Evolutionary conservation across 1,140 invertebrate genomes (phyloP).

Genomic region (Oncopodura yosiiana): DNA sequence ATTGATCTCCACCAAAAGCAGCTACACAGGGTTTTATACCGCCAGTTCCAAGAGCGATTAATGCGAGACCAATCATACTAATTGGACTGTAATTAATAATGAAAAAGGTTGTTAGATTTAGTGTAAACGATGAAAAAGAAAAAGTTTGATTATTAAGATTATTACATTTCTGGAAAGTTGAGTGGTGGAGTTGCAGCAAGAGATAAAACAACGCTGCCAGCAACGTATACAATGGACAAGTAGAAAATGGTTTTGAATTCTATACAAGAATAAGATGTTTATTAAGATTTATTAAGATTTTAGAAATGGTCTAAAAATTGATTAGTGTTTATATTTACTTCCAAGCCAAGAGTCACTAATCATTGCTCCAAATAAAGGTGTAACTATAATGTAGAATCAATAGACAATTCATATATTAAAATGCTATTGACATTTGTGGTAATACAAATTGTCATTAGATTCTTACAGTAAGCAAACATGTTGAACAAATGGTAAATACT

Average conservation of each 20-base stretch:
- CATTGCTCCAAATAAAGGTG: constrained; percentile 49
- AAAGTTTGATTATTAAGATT: neutral
- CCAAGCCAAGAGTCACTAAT: constrained; percentile 77
- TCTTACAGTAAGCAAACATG: constrained; percentile 73
- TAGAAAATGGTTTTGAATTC: constrained; percentile 66
- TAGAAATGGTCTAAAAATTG: neutral
- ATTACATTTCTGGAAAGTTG: constrained; percentile 47
- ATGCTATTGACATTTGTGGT: too few relatives aligned
- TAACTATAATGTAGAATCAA: neutral
- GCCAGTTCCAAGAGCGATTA: constrained; percentile 83
- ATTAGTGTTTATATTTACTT: constrained; percentile 57
- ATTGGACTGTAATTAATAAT: constrained; percentile 48
- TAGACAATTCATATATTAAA: neutral
- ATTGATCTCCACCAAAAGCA: constrained; percentile 18
- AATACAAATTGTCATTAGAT: constrained; percentile 68
- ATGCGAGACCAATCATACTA: constrained; percentile 61
- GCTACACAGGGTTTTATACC: constrained; percentile 95
- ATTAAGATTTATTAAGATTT: neutral
- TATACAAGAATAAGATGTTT: too few relatives aligned
- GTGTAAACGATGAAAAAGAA: neutral
- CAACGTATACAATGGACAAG: constrained; percentile 73
- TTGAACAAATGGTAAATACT: constrained; percentile 72
- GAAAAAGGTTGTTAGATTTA: neutral
- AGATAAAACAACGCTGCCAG: constrained; percentile 71
- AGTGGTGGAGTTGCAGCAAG: constrained; percentile 50